Conservation (phyloP, 2,797 vertebrate genomes). For the Acanthopagrus latus region DNA sequence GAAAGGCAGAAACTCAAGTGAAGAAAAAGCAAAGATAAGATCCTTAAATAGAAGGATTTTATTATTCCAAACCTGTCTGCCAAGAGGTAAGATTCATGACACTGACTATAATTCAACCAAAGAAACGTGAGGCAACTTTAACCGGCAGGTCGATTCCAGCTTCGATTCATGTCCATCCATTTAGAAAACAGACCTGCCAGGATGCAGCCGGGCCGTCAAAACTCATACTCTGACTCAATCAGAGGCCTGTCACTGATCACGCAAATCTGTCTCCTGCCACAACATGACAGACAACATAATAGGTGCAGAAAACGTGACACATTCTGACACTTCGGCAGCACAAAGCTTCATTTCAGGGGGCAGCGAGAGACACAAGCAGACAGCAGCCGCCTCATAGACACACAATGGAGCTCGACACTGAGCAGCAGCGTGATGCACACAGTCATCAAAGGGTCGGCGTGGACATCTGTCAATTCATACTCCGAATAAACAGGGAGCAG, state of each 20-base stretch:
- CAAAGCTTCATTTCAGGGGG: slow-evolving; percentile 39
- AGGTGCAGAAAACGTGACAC: slow-evolving; percentile 10
- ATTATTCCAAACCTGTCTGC: slow-evolving; percentile 17
- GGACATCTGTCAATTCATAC: no score
- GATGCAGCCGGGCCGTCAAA: slow-evolving; percentile 35
- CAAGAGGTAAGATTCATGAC: slow-evolving; percentile 7
- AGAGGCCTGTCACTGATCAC: slow-evolving; percentile 34
- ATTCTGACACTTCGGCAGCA: slow-evolving; percentile 17
- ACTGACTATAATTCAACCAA: slow-evolving; percentile 13
- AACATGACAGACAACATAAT: slow-evolving; percentile 35
- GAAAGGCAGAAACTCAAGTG: slow-evolving; percentile 15
- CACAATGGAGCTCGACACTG: slow-evolving; percentile 2
- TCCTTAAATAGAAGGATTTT: slow-evolving; percentile 12
- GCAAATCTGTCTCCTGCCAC: background rate
- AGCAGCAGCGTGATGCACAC: background rate
- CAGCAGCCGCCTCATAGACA: slow-evolving; percentile 27
- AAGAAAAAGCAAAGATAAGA: slow-evolving; percentile 34
- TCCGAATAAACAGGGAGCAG: no score
- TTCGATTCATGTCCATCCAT: background rate
- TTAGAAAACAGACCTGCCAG: slow-evolving; percentile 13
- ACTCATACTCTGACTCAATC: slow-evolving; percentile 26
- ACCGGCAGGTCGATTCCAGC: slow-evolving; percentile 10
- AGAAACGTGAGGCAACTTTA: slow-evolving; percentile 28
- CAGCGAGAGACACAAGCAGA: slow-evolving; percentile 11
- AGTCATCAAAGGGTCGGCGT: background rate